Base-by-base conservation (phyloP, 1,140 invertebrate genomes). In the Diploscapter pachys region DNA sequence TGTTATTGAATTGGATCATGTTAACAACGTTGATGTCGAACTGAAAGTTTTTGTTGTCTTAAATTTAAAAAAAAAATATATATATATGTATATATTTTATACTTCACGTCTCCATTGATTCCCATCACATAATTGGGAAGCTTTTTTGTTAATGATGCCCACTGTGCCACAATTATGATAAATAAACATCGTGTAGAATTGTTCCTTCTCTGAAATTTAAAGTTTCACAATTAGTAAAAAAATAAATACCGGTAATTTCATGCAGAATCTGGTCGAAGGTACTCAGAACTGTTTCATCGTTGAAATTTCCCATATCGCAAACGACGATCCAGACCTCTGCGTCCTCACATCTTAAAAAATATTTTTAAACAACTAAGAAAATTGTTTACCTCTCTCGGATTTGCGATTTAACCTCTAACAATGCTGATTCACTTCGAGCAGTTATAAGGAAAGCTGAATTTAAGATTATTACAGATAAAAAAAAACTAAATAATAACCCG, bases 331-430 rank as follows among this genome's bases (percentile, higher is more conserved):
- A 11, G 9, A 31, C 31, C 9, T 11, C 9, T 11, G 31, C 31
- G 57, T 11, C 31, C 52, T 54, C 66, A 68, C 52, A 52, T 68
- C 51, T 68, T 68, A 53, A 52, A 48, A 48, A 68, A 8, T 68
- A n/a, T 11, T 52, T 52, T 11, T 11, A 59, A 11, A 31, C 57
- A 31, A 59, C 31, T 59, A 11, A 59, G 31, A 59, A 59, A 59
- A 31, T 11, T 11, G 57, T 1, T 59, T 59, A 59, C 57, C 9
- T 11, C 31, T 59, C 31, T 59, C 57, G 57, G 57, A 11, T 11
- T 59, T 59, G 9, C 31, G 9, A 11, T 0, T 6, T 6, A 6
- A 54, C 48, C 2, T 68, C 51, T 8, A 11, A 2, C 8, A 68
- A 48, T 53, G n/a, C 5, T 1, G 9, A 11, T 5, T 5, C 8